A percentile compares a stretch with the other conserved stretches of the same genome.
These are phyloP conservation scores for Phymatocera aterrima DNA, from an alignment of 2,888 invertebrate species.

Conservation along the genomic window DNA sequence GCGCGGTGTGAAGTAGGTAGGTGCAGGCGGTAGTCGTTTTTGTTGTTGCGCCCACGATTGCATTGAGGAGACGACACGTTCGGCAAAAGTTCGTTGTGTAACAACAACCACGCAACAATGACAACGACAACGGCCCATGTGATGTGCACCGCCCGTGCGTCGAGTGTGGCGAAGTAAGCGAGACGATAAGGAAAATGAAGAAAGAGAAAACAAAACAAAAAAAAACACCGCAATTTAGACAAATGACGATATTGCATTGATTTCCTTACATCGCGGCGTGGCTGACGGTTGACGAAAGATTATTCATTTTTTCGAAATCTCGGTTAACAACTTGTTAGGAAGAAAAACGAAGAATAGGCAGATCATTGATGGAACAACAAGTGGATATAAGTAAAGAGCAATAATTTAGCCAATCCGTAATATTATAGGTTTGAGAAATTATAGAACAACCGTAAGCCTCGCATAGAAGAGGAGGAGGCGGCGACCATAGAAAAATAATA, in stretches of 20 bases:
- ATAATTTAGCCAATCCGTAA: not conserved
- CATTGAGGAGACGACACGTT: too few relatives aligned
- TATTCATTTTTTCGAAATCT: not conserved
- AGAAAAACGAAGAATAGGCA: too few relatives aligned
- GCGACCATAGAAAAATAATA: not conserved
- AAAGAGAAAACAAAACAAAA: too few relatives aligned
- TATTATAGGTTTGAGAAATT: not conserved
- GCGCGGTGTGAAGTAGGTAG: not conserved
- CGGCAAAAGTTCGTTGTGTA: too few relatives aligned
- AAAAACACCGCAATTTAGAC: not conserved
- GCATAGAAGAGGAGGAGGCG: not conserved
- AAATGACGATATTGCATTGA: not conserved
- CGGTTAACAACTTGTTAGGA: not conserved
- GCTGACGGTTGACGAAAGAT: not conserved
- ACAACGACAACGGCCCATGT: too few relatives aligned
- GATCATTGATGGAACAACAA: not conserved
- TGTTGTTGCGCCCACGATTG: not conserved
- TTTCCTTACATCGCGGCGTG: not conserved
- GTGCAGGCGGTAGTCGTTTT: not conserved
- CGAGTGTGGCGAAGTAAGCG: not conserved
- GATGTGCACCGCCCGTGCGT: not conserved
- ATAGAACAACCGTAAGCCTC: conserved; percentile 11
- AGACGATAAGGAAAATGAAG: not conserved
- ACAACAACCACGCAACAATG: too few relatives aligned
- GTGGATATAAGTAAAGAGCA: not conserved